phyloP scores from a whole-genome alignment of 1,140 invertebrate genomes.

The Zophobas morio region DNA sequence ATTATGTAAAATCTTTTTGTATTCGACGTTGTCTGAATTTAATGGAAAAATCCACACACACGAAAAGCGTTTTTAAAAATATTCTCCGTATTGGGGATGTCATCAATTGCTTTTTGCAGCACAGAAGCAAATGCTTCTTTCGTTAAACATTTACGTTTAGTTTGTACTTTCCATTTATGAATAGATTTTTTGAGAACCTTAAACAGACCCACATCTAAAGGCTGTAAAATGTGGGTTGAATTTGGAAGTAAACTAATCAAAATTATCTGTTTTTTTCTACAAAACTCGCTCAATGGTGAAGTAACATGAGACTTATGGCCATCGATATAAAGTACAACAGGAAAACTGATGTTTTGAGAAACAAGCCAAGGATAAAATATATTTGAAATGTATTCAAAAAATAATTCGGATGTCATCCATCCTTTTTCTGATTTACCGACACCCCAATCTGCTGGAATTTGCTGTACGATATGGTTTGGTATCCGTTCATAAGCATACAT shows the following conservation, averaged over 20 bases:
- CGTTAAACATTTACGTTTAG: background rate
- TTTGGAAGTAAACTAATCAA: conserved; percentile 59
- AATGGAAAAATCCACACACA: conserved; percentile 11
- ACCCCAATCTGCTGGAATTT: conserved; percentile 61
- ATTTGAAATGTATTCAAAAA: conserved; percentile 66
- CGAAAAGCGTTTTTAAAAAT: conserved; percentile 5
- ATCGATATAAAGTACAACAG: conserved; percentile 65
- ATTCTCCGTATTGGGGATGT: background rate
- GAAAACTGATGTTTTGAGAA: conserved; percentile 57
- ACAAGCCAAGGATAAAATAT: conserved; percentile 62
- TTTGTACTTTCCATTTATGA: conserved; percentile 54
- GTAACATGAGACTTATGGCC: conserved; percentile 62
- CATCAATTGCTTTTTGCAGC: background rate
- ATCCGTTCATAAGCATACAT: conserved; percentile 64
- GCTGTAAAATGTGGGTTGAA: conserved; percentile 60
- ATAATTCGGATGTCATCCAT: conserved; percentile 65
- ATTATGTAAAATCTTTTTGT: background rate
- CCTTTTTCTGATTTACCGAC: conserved; percentile 63
- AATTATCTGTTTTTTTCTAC: conserved; percentile 57
- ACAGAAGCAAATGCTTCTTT: conserved; percentile 7
- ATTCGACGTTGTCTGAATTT: conserved; percentile 6
- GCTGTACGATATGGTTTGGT: conserved; percentile 56
- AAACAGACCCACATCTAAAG: conserved; percentile 59
- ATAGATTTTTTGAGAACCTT: conserved; percentile 53
- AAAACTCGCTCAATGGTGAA: conserved; percentile 56